Conservation (phyloP, 2,888 invertebrate genomes). For the Oscheius sp. region DNA sequence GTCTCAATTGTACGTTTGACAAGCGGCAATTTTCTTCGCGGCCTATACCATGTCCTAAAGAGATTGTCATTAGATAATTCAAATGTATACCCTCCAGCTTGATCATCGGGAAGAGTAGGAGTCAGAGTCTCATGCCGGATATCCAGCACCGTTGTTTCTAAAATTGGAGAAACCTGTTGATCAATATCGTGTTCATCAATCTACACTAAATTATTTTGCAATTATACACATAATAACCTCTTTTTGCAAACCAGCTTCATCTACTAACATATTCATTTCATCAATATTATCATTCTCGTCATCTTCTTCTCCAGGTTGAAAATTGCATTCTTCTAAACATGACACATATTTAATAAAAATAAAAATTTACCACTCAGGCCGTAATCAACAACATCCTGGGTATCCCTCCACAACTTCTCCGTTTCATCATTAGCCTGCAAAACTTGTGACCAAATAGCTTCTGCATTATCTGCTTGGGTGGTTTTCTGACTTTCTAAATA, state of each 20-base stretch:
- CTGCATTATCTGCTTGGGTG: not conserved
- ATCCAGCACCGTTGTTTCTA: not conserved
- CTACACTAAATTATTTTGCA: too few species aligned
- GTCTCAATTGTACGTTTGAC: not conserved
- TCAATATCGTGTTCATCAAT: not conserved
- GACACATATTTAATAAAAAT: not conserved
- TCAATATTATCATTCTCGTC: slow-evolving; percentile 7
- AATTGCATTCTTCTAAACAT: not conserved
- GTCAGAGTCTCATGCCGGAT: not conserved
- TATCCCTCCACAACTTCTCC: not conserved
- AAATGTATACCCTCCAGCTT: not conserved
- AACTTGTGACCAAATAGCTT: slow-evolving; percentile 3
- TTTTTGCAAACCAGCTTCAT: not conserved
- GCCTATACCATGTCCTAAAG: not conserved
- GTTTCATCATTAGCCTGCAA: not conserved
- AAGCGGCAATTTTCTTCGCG: not conserved
- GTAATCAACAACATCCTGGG: not conserved
- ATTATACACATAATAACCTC: too few species aligned
- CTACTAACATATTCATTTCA: slow-evolving; percentile 5
- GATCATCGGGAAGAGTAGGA: not conserved
- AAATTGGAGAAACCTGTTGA: not conserved
- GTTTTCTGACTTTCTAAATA: slow-evolving; percentile 29
- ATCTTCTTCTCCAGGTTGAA: not conserved
- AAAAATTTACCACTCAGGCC: slow-evolving; percentile 6
- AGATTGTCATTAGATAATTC: not conserved